These are phyloP conservation scores for Tokudaia tokunoshimensis DNA, from an alignment of 2,797 vertebrate genomes.

Conservation along the genomic window DNA sequence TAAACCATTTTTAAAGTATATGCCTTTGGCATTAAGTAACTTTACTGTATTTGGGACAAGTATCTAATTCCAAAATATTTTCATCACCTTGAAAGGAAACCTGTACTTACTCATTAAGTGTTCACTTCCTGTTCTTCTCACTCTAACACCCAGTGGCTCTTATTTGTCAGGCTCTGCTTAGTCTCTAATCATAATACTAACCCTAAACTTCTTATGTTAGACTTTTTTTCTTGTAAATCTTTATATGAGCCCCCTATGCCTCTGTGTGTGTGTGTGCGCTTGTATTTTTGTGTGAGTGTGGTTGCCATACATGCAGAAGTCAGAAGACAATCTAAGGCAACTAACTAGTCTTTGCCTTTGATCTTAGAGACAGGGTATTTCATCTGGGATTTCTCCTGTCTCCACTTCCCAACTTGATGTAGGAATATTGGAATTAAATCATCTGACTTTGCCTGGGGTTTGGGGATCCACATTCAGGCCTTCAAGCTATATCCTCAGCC, in stretches of 20 bases:
- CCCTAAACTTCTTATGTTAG: not conserved
- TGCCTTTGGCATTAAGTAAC: slow-evolving; percentile 27
- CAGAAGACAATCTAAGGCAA: not conserved
- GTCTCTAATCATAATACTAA: slow-evolving; percentile 39
- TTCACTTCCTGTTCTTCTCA: not conserved
- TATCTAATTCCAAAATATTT: slow-evolving; percentile 56
- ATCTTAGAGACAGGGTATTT: not conserved
- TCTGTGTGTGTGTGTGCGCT: no score
- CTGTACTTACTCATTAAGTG: slow-evolving; percentile 12
- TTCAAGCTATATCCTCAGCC: not conserved
- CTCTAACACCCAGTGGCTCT: not conserved
- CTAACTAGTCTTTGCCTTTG: not conserved
- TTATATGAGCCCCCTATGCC: not conserved
- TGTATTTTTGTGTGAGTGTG: not conserved
- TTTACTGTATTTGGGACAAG: slow-evolving; percentile 20
- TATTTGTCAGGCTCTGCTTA: slow-evolving; percentile 42
- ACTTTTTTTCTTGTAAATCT: not conserved
- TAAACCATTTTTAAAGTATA: slow-evolving; percentile 1
- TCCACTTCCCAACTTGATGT: not conserved
- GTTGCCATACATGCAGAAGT: not conserved
- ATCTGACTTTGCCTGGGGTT: not conserved
- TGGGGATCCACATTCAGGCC: not conserved
- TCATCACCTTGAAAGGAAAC: slow-evolving; percentile 22
- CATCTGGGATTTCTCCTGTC: not conserved
- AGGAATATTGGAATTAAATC: not conserved